phyloP scores from a whole-genome alignment of 2,888 invertebrate species.

The Apoda limacodes region DNA sequence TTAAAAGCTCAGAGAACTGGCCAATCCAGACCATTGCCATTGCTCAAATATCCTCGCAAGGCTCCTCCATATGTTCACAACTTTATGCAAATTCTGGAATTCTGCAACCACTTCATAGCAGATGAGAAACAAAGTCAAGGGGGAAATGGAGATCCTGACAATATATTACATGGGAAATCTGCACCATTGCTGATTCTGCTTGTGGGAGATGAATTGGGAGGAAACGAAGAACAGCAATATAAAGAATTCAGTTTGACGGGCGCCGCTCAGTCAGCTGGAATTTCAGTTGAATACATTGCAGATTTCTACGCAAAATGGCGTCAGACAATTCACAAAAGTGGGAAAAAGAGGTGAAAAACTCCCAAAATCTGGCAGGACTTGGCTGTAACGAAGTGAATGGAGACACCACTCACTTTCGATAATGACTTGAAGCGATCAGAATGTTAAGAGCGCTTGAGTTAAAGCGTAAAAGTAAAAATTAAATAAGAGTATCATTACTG shows the following conservation, averaged over 20 bases:
- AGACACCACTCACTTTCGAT: constrained; percentile 27
- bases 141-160: constrained; percentile 48
- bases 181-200: constrained; percentile 80
- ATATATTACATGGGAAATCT: constrained; percentile 39
- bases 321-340: constrained; percentile 67
- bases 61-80: constrained; percentile 69
- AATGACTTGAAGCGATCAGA: constrained; percentile 27
- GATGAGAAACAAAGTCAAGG: constrained; percentile 44
- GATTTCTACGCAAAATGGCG: constrained; percentile 90
- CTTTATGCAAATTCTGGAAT: constrained; percentile 85
- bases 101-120: constrained; percentile 79
- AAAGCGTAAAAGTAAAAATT: too few relatives aligned
- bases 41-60: constrained; percentile 61
- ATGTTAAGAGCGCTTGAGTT: too few relatives aligned
- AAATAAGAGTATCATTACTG: too few relatives aligned
- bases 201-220: constrained; percentile 69
- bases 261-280: constrained; percentile 83
- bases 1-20: constrained; percentile 88
- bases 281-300: constrained; percentile 84
- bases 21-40: constrained; percentile 78
- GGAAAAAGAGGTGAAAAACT: constrained; percentile 58
- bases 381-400: constrained; percentile 33
- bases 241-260: constrained; percentile 81
- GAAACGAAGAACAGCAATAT: constrained; percentile 55
- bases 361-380: constrained; percentile 29